These are phyloP conservation scores for Darevskia nairensis DNA, from an alignment of 2,797 vertebrate species.

Conservation along the genomic window DNA sequence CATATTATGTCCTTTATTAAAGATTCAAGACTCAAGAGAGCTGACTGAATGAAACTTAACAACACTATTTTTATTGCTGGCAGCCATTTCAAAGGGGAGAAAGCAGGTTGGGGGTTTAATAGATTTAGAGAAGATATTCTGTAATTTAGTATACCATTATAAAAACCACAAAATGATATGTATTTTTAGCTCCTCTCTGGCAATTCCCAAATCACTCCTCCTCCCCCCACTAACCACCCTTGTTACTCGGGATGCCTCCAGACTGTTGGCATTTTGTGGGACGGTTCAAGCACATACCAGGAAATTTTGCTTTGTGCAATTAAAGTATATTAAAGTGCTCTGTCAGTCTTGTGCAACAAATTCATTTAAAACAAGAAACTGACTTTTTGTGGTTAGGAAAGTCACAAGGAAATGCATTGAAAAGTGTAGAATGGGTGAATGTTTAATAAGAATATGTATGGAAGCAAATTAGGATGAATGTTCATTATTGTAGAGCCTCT, in stretches of 20 bases:
- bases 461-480: no score
- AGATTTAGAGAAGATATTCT: conserved; percentile 31
- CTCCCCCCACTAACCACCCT: not conserved
- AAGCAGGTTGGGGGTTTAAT: conserved; percentile 32
- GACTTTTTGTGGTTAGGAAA: no score
- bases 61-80: conserved; percentile 40
- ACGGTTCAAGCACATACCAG: no score
- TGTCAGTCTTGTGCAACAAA: no score
- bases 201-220: conserved; percentile 36
- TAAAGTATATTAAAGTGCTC: no score
- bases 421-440: no score
- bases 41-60: conserved; percentile 57
- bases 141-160: conserved; percentile 45
- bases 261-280: no score
- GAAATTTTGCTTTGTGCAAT: no score
- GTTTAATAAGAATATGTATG: no score
- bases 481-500: no score
- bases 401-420: no score
- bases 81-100: conserved; percentile 37
- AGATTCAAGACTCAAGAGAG: conserved; percentile 42
- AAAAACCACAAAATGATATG: conserved; percentile 27
- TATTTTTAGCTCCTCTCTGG: conserved; percentile 38
- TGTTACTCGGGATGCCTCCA: not conserved
- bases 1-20: conserved; percentile 53
- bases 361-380: no score